Conservation (phyloP, 37 sponge, comb jelly and placozoan genomes). For the Haliclona indistincta region DNA sequence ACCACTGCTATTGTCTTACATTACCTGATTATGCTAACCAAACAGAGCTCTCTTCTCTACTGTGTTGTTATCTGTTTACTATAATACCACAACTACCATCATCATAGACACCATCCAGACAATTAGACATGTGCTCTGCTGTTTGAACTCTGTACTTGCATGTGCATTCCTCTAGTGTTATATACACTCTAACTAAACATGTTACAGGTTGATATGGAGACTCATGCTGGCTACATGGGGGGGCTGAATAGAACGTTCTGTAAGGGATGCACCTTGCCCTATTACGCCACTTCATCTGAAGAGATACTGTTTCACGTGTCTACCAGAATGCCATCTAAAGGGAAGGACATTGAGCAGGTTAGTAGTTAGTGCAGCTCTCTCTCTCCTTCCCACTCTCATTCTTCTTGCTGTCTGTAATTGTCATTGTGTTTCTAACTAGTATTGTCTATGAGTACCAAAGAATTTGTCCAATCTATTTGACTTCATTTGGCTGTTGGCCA, state of each 20-base stretch:
- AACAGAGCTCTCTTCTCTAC: no score
- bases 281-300: conserved; percentile 91
- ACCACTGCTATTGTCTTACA: no score
- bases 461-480: no score
- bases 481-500: no score
- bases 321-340: conserved; percentile 79
- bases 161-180: not conserved
- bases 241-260: conserved; percentile 67
- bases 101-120: no score
- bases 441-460: not conserved
- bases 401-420: not conserved
- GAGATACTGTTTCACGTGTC: conserved; percentile 97
- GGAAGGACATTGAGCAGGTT: conserved; percentile 49
- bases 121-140: no score
- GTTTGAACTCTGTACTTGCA: not conserved
- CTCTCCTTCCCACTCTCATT: not conserved
- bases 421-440: not conserved
- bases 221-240: conserved; percentile 87
- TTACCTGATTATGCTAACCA: no score
- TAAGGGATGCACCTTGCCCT: conserved; percentile 64
- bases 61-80: no score
- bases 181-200: no score
- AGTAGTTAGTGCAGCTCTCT: conserved; percentile 1
- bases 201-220: conserved; percentile 84
- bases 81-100: no score